phyloP scores from a whole-genome alignment of 2,113 vertebrate species.

The Aphyosemion australe region DNA sequence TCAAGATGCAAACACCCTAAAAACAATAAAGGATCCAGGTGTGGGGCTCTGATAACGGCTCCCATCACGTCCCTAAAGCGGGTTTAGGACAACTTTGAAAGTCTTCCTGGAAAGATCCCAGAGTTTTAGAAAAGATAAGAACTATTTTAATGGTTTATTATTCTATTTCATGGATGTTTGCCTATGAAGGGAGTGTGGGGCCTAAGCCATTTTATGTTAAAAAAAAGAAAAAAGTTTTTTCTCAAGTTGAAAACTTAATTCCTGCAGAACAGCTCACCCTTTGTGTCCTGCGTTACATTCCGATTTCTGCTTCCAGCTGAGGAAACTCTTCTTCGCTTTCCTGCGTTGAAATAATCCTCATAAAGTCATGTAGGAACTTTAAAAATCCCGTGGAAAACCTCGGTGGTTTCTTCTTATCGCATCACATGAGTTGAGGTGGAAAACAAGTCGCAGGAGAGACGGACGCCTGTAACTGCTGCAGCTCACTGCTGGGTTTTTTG shows the following conservation, averaged over 20 bases:
- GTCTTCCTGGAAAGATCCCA: no score
- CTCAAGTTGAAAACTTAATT: not conserved
- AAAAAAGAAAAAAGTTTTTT: no score
- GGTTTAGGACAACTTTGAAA: no score
- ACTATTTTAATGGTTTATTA: not conserved
- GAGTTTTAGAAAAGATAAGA: not conserved
- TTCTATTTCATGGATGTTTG: not conserved
- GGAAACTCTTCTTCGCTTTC: constrained; percentile 35
- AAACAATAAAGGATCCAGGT: constrained; percentile 1
- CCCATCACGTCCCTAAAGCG: not conserved
- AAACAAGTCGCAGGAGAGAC: constrained; percentile 9
- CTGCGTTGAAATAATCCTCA: constrained; percentile 48
- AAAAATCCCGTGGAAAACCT: constrained; percentile 9
- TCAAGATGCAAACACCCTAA: not conserved
- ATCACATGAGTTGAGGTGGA: constrained; percentile 17
- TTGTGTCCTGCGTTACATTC: constrained; percentile 62
- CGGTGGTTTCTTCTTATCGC: not conserved
- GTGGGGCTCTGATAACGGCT: not conserved
- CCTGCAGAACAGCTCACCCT: constrained; percentile 46
- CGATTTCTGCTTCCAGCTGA: constrained; percentile 27
- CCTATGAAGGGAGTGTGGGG: not conserved
- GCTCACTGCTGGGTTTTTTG: not conserved
- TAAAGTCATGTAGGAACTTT: not conserved
- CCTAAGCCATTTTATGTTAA: not conserved
- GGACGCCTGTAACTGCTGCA: constrained; percentile 13